phyloP scores from a whole-genome alignment of 1,140 invertebrate genomes.

The Thaumatotibia leucotreta region DNA sequence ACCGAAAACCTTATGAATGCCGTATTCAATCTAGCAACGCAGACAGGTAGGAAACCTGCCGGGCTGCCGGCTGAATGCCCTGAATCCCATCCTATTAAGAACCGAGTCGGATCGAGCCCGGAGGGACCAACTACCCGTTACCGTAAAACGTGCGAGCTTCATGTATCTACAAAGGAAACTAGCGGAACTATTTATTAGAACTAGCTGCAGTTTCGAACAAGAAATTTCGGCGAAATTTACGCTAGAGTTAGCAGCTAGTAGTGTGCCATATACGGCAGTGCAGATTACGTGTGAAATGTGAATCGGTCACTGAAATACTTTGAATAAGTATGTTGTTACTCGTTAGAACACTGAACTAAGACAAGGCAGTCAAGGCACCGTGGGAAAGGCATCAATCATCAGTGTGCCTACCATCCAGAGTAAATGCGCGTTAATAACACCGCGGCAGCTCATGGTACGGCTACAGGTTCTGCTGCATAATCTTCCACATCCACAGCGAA shows the following conservation, averaged over 20 bases:
- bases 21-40: conserved; percentile 22
- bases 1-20: conserved; percentile 17
- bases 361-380: no score
- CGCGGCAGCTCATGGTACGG: no score
- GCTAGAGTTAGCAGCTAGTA: background rate
- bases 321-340: no score
- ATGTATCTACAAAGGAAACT: conserved; percentile 8
- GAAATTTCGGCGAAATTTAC: background rate
- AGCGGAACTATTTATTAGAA: conserved; percentile 4
- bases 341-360: no score
- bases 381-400: no score
- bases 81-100: conserved; percentile 33
- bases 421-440: no score
- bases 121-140: conserved; percentile 13
- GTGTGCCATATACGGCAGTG: background rate
- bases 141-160: background rate
- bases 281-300: conserved; percentile 13
- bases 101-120: conserved; percentile 18
- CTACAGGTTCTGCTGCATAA: no score
- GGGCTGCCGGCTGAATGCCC: conserved; percentile 26
- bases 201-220: background rate
- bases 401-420: no score
- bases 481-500: conserved; percentile 5
- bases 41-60: conserved; percentile 15
- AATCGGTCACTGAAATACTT: no score